Evolutionary conservation across 2,113 vertebrate genomes (phyloP), one percentile per base, ranked within the genome.

Genomic region (Edolisoma coerulescens): DNA sequence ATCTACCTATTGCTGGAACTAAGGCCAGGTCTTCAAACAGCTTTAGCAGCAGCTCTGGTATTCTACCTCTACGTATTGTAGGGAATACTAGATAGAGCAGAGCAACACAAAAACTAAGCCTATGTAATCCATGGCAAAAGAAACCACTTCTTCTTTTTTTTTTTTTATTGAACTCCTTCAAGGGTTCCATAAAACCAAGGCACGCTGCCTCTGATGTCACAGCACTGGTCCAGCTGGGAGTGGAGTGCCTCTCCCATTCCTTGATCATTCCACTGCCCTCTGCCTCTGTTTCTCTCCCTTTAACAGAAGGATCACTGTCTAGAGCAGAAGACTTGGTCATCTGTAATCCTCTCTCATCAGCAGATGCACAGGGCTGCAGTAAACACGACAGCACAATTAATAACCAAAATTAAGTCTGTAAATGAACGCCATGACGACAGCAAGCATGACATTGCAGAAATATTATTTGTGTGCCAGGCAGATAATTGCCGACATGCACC

Each of bases 391-490:
- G 52, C 33, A 67, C 30, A 57, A 82, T 91, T 87, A 95, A 79
- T 69, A 89, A 65, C 49, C 0, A 0, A 82, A 95, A 64, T 68
- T 14, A 84, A 3, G n/a, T 30, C 63, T 69, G 57, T 47, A 89
- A 83, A 50, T 49, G 27, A 85, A 49, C 4, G 8, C n/a, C n/a
- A 4, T 80, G 81, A 94, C 2, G 49, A 84, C 81, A 87, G 70
- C 18, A 79, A 82, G 49, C 61, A 87, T 76, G 57, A 67, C 70
- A 87, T 85, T 90, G 84, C 37, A 11, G 84, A 89, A 91, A 68
- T 30, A 89, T 57, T 33, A 81, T 87, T 85, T 4, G 5, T 85
- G 67, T 87, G 78, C 70, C 23, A 16, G 45, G 84, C 42, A 83
- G 59, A 76, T 92, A 91, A 87, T 65, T 82, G 80, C 78, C 94